Percentiles rank a stretch among this genome's conserved stretches.
Conservation (phyloP, 2,113 vertebrate genomes). For the Festucalex cinctus region DNA sequence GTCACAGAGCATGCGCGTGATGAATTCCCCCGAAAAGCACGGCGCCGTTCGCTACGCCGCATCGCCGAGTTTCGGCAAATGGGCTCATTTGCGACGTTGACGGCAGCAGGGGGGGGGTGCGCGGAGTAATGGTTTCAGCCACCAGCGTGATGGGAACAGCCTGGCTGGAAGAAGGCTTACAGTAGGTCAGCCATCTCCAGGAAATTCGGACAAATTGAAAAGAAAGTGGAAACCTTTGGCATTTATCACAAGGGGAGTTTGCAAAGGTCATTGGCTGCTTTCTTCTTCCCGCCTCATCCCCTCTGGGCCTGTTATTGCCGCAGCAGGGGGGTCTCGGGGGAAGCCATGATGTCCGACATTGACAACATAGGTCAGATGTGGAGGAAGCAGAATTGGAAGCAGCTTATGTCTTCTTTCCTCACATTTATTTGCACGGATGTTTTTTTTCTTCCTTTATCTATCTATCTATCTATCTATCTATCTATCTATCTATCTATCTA, state of each 20-base stretch:
- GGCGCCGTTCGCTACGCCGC: slow-evolving; percentile 53
- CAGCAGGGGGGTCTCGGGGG: background rate
- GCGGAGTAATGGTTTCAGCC: slow-evolving; percentile 62
- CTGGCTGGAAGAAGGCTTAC: slow-evolving; percentile 52
- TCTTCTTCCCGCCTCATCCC: slow-evolving; percentile 48
- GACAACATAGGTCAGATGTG: slow-evolving; percentile 26
- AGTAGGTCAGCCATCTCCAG: slow-evolving; percentile 64
- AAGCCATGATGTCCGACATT: slow-evolving; percentile 23
- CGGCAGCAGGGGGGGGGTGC: slow-evolving; percentile 58
- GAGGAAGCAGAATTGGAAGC: slow-evolving; percentile 10
- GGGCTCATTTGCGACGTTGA: slow-evolving; percentile 68
- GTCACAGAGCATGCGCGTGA: slow-evolving; percentile 44
- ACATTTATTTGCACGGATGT: slow-evolving; percentile 1
- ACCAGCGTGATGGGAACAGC: slow-evolving; percentile 56
- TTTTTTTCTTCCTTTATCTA: no score
- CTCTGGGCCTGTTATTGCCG: slow-evolving; percentile 47
- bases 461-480: no score
- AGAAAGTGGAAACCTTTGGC: slow-evolving; percentile 66
- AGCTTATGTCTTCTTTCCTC: background rate
- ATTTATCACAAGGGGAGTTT: slow-evolving; percentile 66
- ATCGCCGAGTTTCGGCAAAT: slow-evolving; percentile 68
- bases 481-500: no score
- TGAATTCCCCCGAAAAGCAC: slow-evolving; percentile 42
- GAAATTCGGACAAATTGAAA: slow-evolving; percentile 74
- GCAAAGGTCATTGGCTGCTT: slow-evolving; percentile 65